Base-by-base conservation (phyloP, 2,797 vertebrate genomes). In the Bradypodion pumilum region DNA sequence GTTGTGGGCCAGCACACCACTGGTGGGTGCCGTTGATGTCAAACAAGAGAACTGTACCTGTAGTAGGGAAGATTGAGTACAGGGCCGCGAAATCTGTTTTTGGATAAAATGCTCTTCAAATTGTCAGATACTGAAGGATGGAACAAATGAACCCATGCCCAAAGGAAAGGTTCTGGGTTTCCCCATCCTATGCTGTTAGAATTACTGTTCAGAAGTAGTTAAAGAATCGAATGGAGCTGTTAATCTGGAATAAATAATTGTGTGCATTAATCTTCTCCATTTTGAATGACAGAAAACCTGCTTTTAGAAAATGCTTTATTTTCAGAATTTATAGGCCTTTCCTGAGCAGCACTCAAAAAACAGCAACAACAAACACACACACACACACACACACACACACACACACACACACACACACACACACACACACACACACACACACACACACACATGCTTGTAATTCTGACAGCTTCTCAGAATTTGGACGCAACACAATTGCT, bases 401-500 rank as follows among this genome's bases (percentile, higher is more conserved):
- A 52, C 49, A 52, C 49, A 52, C 49, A 52, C 49, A 52, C 49
- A 52, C 49, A 52, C 49, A 52, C 49, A 52, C 49, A 52, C 49
- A 52, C 49, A 52, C 49, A 52, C 49, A 52, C 49, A 52, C 49
- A 52, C 49, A 52, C 49, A 52, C 49, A 56, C 52, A 56, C 52
- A 56, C 52, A 56, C 52, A 56, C 52, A 56, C 7, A 56, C 52
- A 66, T 32, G 68, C 60, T 35, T 56, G 5, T 42, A 59, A 74
- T 32, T 74, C 46, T 49, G 60, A 25, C 27, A 80, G 46, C 29
- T 13, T 74, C 13, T 12, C 60, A 74, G 42, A 73, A 74, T 52
- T 74, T 74, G 77, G 44, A 80, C 27, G 27, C 19, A 40, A 52
- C 27, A 73, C 83, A 85, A 85, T 74, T 56, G 77, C 60, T 42